Percentiles rank a stretch among this genome's conserved stretches.
phyloP scores from a whole-genome alignment of 2,113 vertebrate genomes.

The Catagonus wagneri region DNA sequence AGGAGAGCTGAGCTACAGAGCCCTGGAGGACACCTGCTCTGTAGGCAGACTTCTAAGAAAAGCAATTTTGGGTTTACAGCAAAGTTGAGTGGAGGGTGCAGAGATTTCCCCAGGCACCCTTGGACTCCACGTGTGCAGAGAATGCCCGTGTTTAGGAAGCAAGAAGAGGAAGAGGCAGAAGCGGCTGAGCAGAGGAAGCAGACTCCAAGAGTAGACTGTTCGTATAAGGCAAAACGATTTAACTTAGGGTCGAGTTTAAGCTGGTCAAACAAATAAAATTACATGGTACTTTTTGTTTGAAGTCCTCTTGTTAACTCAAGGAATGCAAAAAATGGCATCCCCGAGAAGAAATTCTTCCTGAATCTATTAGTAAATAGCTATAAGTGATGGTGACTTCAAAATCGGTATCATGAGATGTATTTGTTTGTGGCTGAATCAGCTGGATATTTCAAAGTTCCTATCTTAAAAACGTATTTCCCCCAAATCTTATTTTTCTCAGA shows the following conservation, averaged over 20 bases:
- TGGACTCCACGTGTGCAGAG: neutral
- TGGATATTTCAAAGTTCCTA: neutral
- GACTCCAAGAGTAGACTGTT: neutral
- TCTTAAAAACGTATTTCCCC: neutral
- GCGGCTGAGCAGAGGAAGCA: neutral
- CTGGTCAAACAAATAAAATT: neutral
- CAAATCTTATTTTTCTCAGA: neutral
- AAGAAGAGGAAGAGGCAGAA: neutral
- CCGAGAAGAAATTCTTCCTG: neutral
- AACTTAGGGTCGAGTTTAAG: conserved; percentile 25
- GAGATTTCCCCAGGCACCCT: neutral
- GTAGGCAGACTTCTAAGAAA: neutral
- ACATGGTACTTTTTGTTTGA: neutral
- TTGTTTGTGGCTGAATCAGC: neutral
- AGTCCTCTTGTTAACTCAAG: neutral
- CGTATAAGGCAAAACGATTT: neutral
- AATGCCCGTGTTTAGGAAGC: neutral
- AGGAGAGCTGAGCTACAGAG: neutral
- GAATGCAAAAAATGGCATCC: neutral
- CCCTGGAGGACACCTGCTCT: neutral
- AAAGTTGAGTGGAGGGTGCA: neutral
- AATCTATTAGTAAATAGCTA: neutral
- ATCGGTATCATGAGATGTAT: neutral
- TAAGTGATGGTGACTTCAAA: neutral
- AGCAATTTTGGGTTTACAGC: neutral